A percentile compares a stretch with the other conserved stretches of the same genome.
These are phyloP conservation scores for Heliconius hermathena DNA, from an alignment of 1,140 invertebrate species.

Conservation along the genomic window DNA sequence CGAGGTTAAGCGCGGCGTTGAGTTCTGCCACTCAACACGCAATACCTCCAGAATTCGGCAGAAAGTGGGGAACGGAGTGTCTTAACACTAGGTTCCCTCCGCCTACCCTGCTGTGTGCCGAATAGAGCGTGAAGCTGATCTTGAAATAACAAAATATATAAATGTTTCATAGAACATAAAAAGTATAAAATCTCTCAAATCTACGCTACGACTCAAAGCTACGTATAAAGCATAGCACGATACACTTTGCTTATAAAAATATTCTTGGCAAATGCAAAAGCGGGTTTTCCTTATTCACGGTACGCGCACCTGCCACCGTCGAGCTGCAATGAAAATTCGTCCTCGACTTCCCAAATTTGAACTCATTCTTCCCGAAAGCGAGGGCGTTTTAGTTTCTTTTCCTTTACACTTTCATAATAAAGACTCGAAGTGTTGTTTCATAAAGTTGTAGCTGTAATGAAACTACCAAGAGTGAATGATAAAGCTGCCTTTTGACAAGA, in stretches of 20 bases:
- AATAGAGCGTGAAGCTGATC: too few relatives aligned
- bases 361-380: slow-evolving; percentile 57
- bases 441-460: slow-evolving; percentile 50
- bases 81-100: too few relatives aligned
- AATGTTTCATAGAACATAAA: too few relatives aligned
- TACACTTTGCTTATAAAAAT: slow-evolving; percentile 64
- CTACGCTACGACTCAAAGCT: slow-evolving; percentile 21
- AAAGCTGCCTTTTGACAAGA: slow-evolving; percentile 25
- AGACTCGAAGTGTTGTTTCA: slow-evolving; percentile 43
- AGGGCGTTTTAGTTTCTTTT: slow-evolving; percentile 47
- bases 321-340: slow-evolving; percentile 66
- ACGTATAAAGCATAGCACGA: slow-evolving; percentile 34
- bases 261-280: slow-evolving; percentile 52
- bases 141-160: too few relatives aligned
- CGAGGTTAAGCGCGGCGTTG: too few relatives aligned
- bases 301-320: slow-evolving; percentile 59
- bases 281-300: slow-evolving; percentile 62
- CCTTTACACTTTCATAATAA: slow-evolving; percentile 51
- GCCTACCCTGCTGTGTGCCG: too few relatives aligned
- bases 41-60: too few relatives aligned
- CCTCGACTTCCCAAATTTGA: slow-evolving; percentile 65
- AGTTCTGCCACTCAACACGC: too few relatives aligned
- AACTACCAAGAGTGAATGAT: slow-evolving; percentile 39
- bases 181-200: slow-evolving; percentile 14
- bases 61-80: too few relatives aligned